Conservation (phyloP, 1,140 invertebrate species). For the Brachionus asplanchnoidis region DNA sequence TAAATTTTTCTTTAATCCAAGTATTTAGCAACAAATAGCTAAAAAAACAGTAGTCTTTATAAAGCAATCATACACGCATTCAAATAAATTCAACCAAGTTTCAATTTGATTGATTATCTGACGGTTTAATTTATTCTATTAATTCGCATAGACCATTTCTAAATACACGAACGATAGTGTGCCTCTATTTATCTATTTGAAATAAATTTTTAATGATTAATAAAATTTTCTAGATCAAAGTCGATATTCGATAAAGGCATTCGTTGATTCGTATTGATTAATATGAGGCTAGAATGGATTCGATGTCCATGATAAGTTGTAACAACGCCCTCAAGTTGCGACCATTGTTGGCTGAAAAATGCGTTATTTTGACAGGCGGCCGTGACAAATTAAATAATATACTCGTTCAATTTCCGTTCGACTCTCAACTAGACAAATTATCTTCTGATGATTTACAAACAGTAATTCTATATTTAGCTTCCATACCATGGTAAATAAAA, state of each 20-base stretch:
- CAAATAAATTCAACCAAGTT: background rate
- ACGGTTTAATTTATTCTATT: slow-evolving; percentile 24
- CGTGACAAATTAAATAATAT: slow-evolving; percentile 22
- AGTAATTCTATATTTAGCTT: slow-evolving; percentile 30
- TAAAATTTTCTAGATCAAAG: background rate
- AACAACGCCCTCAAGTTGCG: slow-evolving; percentile 7
- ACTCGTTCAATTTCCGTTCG: slow-evolving; percentile 33
- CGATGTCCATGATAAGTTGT: background rate
- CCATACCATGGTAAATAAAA: slow-evolving; percentile 28
- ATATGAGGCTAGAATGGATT: background rate
- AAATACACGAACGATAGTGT: background rate
- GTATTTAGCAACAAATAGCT: background rate
- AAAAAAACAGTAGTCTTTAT: slow-evolving; percentile 21
- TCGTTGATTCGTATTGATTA: background rate
- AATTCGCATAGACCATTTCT: background rate
- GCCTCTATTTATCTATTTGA: background rate
- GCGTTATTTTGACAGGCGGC: slow-evolving; percentile 30
- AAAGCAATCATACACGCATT: background rate
- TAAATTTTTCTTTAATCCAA: background rate
- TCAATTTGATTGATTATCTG: slow-evolving; percentile 28
- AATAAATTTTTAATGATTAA: background rate
- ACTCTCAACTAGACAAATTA: slow-evolving; percentile 13
- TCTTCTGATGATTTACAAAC: slow-evolving; percentile 11
- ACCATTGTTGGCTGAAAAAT: slow-evolving; percentile 20
- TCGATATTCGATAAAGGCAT: background rate